phyloP scores from a whole-genome alignment of 2,888 invertebrate species.

The Drosophila prostipennis region DNA sequence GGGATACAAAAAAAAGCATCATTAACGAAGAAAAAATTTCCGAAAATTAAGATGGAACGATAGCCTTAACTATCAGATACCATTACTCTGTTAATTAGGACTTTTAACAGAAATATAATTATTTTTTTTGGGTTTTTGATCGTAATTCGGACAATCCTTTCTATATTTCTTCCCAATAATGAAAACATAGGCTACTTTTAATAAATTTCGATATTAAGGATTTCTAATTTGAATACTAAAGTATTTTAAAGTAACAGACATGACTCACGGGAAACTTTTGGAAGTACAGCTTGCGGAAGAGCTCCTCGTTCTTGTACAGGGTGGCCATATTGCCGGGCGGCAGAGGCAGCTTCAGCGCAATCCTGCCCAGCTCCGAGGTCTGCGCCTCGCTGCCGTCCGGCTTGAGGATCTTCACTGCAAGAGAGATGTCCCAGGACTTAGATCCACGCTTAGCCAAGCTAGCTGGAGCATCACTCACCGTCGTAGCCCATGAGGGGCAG shows the following conservation, averaged over 20 bases:
- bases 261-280: slow-evolving; percentile 90
- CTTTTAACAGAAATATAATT: too few relatives aligned
- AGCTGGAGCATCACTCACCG: slow-evolving; percentile 85
- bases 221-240: too few relatives aligned
- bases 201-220: too few relatives aligned
- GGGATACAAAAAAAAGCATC: too few relatives aligned
- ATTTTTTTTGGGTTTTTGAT: too few relatives aligned
- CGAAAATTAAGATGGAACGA: background rate
- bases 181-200: too few relatives aligned
- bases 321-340: slow-evolving; percentile 95
- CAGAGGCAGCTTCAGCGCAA: slow-evolving; percentile 93
- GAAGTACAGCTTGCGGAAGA: slow-evolving; percentile 93
- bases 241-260: background rate
- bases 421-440: slow-evolving; percentile 26
- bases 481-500: slow-evolving; percentile 95
- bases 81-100: too few relatives aligned
- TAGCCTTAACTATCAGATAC: too few relatives aligned
- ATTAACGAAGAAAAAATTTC: too few relatives aligned
- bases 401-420: slow-evolving; percentile 87
- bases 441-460: background rate
- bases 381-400: slow-evolving; percentile 89
- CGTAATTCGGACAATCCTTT: too few relatives aligned
- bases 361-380: slow-evolving; percentile 91
- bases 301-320: slow-evolving; percentile 91
- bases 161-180: too few relatives aligned